A percentile compares a stretch with the other conserved stretches of the same genome.
Evolutionary conservation across 2,797 vertebrate species (phyloP).

Genomic region (Sebastiscus albofasciatus): DNA sequence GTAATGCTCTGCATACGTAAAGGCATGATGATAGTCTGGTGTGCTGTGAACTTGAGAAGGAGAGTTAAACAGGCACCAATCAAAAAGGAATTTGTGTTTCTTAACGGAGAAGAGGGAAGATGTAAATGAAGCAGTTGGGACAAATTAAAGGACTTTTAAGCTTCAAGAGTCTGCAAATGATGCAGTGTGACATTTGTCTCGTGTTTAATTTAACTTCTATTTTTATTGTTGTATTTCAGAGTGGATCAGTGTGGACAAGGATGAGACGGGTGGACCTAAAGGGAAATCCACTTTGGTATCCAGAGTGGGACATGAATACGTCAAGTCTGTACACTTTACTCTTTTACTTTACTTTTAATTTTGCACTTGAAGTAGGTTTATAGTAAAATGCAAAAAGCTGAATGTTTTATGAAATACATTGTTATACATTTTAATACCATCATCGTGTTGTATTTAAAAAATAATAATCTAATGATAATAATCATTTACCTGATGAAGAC

Average conservation of each 20-base stretch:
- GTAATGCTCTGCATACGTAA: conserved; percentile 70
- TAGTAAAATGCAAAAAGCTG: not conserved
- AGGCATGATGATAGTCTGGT: not conserved
- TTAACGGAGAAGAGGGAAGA: not conserved
- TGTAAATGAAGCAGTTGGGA: not conserved
- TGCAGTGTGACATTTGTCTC: not conserved
- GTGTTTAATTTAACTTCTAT: not conserved
- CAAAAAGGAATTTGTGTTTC: not conserved
- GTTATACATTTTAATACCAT: not conserved
- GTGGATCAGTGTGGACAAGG: conserved; percentile 97
- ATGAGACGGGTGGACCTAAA: conserved; percentile 89
- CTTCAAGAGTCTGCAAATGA: not conserved
- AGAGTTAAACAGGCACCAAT: not conserved
- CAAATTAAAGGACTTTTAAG: not conserved
- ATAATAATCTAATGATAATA: not conserved
- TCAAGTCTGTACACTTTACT: conserved; percentile 79
- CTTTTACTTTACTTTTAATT: not conserved
- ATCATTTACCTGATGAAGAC: not conserved
- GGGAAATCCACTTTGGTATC: conserved; percentile 83
- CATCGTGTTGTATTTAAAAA: not conserved
- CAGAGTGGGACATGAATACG: conserved; percentile 86
- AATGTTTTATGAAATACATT: not conserved
- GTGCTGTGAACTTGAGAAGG: not conserved
- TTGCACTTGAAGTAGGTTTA: not conserved
- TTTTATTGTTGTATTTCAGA: conserved; percentile 79